These are phyloP conservation scores for Neotoma lepida DNA, from an alignment of 2,113 vertebrate species.

Conservation along the genomic window DNA sequence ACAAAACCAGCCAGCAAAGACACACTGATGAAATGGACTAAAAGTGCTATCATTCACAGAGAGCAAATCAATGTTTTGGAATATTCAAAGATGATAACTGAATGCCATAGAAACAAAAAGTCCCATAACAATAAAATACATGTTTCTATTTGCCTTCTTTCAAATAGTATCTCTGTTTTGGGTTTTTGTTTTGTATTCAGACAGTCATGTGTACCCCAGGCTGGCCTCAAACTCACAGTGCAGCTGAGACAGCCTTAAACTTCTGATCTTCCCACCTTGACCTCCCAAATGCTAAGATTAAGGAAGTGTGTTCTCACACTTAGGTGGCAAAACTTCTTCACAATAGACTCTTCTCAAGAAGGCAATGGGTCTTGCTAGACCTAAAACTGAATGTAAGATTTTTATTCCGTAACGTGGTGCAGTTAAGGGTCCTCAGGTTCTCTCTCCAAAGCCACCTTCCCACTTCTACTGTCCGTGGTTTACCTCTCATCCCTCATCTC, in stretches of 20 bases:
- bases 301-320: too few species aligned
- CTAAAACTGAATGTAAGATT: slow-evolving; percentile 50
- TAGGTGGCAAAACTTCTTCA: neutral
- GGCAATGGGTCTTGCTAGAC: neutral
- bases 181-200: neutral
- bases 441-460: slow-evolving; percentile 61
- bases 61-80: neutral
- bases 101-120: neutral
- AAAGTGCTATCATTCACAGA: neutral
- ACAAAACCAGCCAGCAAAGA: neutral
- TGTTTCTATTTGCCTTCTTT: neutral
- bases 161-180: neutral
- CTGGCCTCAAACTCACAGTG: neutral
- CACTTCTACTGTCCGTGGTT: neutral
- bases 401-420: slow-evolving; percentile 62
- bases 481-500: neutral
- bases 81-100: neutral
- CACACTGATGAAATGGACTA: neutral
- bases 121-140: neutral
- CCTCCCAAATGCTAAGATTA: neutral
- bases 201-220: neutral
- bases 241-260: neutral
- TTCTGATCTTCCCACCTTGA: neutral
- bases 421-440: slow-evolving; percentile 65
- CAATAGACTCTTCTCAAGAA: neutral